These are phyloP conservation scores for Chinchilla lanigera DNA, from an alignment of 2,113 vertebrate species.

Conservation along the genomic window DNA sequence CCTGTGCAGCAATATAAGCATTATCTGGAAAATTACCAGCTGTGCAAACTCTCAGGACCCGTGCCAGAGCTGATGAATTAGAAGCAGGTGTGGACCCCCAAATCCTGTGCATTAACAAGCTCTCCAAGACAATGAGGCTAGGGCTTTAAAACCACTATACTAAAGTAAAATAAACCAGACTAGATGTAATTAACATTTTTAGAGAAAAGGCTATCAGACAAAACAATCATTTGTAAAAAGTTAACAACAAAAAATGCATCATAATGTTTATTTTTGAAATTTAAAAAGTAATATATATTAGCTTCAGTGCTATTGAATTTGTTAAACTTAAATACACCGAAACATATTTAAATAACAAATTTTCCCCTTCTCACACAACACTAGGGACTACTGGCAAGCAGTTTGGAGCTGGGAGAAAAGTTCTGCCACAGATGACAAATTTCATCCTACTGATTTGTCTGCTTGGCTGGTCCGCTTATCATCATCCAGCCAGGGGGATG, in stretches of 20 bases:
- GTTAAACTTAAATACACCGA: slow-evolving; percentile 24
- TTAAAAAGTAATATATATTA: background rate
- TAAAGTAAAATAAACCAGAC: background rate
- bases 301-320: background rate
- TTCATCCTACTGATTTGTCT: background rate
- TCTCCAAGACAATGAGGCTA: background rate
- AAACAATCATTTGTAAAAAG: background rate
- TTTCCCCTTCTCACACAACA: background rate
- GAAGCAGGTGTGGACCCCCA: background rate
- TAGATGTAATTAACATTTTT: background rate
- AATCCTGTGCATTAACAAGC: background rate
- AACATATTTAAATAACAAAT: background rate
- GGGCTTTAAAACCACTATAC: background rate
- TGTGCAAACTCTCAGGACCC: background rate
- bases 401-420: background rate
- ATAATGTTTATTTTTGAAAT: slow-evolving; percentile 6
- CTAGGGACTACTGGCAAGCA: background rate
- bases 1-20: background rate
- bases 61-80: background rate
- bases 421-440: background rate
- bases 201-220: background rate
- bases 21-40: background rate
- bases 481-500: background rate
- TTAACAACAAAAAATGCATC: background rate
- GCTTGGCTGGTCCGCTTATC: background rate